Evolutionary conservation across 2,797 vertebrate species (phyloP).

Genomic region (Micrastur ruficollis): DNA sequence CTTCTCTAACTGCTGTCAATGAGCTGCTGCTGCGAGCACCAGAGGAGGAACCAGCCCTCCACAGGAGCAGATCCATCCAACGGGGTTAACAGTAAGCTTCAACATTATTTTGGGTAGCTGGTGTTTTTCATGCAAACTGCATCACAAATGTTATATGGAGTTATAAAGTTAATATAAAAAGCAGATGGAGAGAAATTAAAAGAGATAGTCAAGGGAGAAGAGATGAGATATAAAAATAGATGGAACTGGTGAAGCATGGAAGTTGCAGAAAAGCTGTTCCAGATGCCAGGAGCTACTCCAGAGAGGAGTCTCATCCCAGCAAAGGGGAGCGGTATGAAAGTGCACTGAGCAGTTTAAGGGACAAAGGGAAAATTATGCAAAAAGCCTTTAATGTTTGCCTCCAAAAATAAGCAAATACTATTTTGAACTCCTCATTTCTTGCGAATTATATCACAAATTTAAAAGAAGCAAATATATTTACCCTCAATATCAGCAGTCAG

Average conservation of each 20-base stretch:
- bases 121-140: constrained; percentile 18
- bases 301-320: background rate
- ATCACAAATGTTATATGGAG: constrained; percentile 15
- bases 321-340: background rate
- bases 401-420: background rate
- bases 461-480: background rate
- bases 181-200: constrained; percentile 71
- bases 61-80: background rate
- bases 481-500: background rate
- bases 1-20: background rate
- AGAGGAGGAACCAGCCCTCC: background rate
- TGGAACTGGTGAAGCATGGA: constrained; percentile 66
- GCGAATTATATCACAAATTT: background rate
- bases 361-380: background rate
- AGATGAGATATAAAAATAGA: constrained; percentile 68
- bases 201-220: constrained; percentile 61
- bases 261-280: constrained; percentile 54
- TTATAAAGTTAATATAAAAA: constrained; percentile 68
- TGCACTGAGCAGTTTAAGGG: background rate
- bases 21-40: background rate
- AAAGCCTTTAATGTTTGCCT: background rate
- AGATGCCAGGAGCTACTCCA: constrained; percentile 58
- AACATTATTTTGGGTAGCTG: background rate
- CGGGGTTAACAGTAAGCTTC: background rate
- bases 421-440: background rate